Conservation (phyloP, 2,113 vertebrate species). For the Leptobrachium ailaonicum region DNA sequence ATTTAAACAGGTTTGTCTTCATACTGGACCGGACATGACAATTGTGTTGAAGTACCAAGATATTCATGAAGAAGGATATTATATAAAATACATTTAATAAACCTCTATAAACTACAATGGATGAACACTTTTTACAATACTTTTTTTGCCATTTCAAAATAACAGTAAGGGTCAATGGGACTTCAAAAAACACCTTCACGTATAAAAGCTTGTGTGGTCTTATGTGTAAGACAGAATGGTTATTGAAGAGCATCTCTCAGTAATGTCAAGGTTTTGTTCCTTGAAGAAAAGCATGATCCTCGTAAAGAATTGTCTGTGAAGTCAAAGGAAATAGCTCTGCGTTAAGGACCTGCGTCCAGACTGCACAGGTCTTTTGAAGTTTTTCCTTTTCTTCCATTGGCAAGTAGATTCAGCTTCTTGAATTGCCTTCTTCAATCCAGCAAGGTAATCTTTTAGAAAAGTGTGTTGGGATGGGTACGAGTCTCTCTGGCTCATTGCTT, state of each 20-base stretch:
- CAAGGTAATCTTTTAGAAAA: background rate
- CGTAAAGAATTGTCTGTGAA: slow-evolving; percentile 3
- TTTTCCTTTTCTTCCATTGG: background rate
- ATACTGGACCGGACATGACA: background rate
- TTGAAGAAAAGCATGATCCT: background rate
- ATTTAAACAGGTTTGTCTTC: background rate
- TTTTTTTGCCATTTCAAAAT: background rate
- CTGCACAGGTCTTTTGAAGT: background rate
- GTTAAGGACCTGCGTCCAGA: background rate
- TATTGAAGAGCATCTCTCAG: background rate
- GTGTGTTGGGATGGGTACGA: background rate
- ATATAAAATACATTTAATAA: background rate
- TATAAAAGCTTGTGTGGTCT: background rate
- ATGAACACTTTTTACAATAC: background rate
- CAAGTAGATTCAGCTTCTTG: background rate
- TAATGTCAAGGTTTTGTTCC: background rate
- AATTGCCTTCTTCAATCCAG: background rate
- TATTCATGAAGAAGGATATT: too few relatives aligned
- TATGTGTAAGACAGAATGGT: background rate
- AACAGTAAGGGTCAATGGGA: background rate
- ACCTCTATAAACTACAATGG: too few relatives aligned
- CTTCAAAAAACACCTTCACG: background rate
- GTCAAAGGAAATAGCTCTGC: background rate
- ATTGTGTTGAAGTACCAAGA: background rate
- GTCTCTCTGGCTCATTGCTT: background rate